Evolutionary conservation across 30 jellyfish, hydroid and myxozoan species (phyloP).

Genomic region (Morbakka virulenta): DNA sequence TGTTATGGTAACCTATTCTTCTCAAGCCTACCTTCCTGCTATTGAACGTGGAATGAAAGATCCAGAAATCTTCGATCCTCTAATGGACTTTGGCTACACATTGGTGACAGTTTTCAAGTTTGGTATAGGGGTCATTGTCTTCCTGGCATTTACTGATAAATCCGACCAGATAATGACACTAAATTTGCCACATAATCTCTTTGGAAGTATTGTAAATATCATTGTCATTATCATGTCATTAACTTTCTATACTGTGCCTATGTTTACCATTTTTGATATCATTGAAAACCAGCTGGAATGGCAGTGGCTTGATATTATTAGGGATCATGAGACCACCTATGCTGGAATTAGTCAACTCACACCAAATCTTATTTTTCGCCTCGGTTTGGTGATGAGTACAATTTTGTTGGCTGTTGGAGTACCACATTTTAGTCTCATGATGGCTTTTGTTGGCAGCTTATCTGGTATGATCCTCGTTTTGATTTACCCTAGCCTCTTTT

Average conservation of each 20-base stretch:
- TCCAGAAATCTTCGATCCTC: slow-evolving; percentile 91
- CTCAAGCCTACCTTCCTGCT: slow-evolving; percentile 97
- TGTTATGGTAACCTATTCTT: slow-evolving; percentile 87
- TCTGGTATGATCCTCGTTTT: slow-evolving; percentile 80
- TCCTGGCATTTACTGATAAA: slow-evolving; percentile 80
- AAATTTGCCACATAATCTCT: slow-evolving; percentile 73
- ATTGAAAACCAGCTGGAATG: slow-evolving; percentile 78
- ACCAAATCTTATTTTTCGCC: slow-evolving; percentile 81
- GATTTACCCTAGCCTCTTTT: slow-evolving; percentile 76
- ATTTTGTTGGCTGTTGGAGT: slow-evolving; percentile 74
- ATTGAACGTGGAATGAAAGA: slow-evolving; percentile 94
- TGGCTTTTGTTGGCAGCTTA: slow-evolving; percentile 94
- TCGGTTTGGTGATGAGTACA: slow-evolving; percentile 50
- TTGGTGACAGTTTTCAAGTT: slow-evolving; percentile 85
- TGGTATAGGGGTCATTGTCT: slow-evolving; percentile 93
- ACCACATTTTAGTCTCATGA: slow-evolving; percentile 92
- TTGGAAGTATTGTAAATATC: slow-evolving; percentile 67
- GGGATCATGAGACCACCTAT: slow-evolving; percentile 56
- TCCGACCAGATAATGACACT: slow-evolving; percentile 92
- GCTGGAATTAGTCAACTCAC: slow-evolving; percentile 56
- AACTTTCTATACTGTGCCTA: slow-evolving; percentile 90
- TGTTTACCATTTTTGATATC: slow-evolving; percentile 86
- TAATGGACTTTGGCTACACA: slow-evolving; percentile 91
- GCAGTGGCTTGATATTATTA: slow-evolving; percentile 53
- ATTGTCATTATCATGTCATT: slow-evolving; percentile 82